Evolutionary conservation across 2,888 invertebrate genomes (phyloP), one percentile per base, ranked within the genome.

Genomic region (Acronicta leporina): DNA sequence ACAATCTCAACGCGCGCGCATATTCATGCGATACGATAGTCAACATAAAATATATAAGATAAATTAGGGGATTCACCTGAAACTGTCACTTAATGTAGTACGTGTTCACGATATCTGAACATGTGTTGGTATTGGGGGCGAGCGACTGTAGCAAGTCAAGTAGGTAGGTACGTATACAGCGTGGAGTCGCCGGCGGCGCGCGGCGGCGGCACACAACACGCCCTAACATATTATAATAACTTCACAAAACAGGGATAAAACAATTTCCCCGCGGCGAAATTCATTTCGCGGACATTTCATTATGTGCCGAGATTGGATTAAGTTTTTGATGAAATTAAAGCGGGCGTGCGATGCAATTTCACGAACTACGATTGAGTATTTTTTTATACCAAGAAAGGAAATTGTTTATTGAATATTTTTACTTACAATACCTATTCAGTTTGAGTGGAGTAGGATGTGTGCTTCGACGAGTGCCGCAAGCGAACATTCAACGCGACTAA

Each of bases 261-360:
- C 58, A 67, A 63, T 75, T 47, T 47, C 55, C 59, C 59, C 15
- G 46, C 58, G 44, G 64, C 41, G 54, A 67, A 69, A 76, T 74
- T 71, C 63, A 70, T 69, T 77, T 63, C 65, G 64, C 71, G 73
- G 77, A 72, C 65, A 67, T 77, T 76, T 79, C 73, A 79, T 80
- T 72, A 73, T 65, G 63, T 68, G 53, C 43, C 46, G 49, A 65
- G 66, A 78, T 77, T 72, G 75, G 68, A 79, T 81, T 72, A 76
- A 69, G 77, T 75, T 73, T 68, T 75, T 79, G 67, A 79, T 80
- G 63, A 67, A 74, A 75, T 81, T 74, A 73, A 72, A 70, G 59
- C 59, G 61, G 56, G 41, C 49, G 46, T 44, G 62, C 45, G 63
- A 62, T 72, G 64, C 73, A 59, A 67, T 58, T 51, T 51, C 45